A percentile compares a stretch with the other conserved stretches of the same genome.
Evolutionary conservation across 2,888 invertebrate species (phyloP).

Genomic region (Pristionchus fissidentatus): DNA sequence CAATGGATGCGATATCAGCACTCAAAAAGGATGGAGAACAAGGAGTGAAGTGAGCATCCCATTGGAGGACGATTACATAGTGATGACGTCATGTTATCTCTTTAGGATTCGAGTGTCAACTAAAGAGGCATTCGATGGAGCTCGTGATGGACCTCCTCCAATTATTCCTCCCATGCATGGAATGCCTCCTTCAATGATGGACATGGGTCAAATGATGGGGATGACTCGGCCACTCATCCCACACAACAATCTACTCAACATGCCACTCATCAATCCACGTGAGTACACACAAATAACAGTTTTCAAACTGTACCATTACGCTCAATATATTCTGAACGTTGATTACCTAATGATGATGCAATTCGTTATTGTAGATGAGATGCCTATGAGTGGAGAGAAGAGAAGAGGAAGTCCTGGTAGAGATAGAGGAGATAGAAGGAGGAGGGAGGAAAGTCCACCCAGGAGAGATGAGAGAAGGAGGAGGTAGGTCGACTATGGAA

Average conservation of each 20-base stretch:
- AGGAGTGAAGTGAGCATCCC: conserved; percentile 59
- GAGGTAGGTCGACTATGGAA: conserved; percentile 7
- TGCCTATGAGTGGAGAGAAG: not conserved
- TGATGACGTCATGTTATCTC: no score
- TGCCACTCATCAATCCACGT: not conserved
- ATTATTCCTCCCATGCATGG: not conserved
- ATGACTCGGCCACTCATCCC: not conserved
- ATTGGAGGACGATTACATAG: not conserved
- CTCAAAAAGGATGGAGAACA: conserved; percentile 63
- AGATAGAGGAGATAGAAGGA: conserved; percentile 19
- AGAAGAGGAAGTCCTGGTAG: not conserved
- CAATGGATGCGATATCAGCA: conserved; percentile 59
- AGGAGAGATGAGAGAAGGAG: conserved; percentile 38
- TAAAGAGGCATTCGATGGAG: conserved; percentile 58
- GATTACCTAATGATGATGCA: no score
- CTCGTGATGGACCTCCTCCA: conserved; percentile 53
- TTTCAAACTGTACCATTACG: not conserved
- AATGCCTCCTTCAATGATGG: no score
- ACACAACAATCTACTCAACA: not conserved
- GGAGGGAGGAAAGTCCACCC: conserved; percentile 45
- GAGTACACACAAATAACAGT: not conserved
- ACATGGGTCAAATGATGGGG: not conserved
- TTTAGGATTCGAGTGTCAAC: conserved; percentile 60
- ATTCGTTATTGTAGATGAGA: not conserved
- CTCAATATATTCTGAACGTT: not conserved